Percentiles rank a stretch among this genome's conserved stretches.
phyloP scores from a whole-genome alignment of 2,888 invertebrate species.

The Phlogophora meticulosa region DNA sequence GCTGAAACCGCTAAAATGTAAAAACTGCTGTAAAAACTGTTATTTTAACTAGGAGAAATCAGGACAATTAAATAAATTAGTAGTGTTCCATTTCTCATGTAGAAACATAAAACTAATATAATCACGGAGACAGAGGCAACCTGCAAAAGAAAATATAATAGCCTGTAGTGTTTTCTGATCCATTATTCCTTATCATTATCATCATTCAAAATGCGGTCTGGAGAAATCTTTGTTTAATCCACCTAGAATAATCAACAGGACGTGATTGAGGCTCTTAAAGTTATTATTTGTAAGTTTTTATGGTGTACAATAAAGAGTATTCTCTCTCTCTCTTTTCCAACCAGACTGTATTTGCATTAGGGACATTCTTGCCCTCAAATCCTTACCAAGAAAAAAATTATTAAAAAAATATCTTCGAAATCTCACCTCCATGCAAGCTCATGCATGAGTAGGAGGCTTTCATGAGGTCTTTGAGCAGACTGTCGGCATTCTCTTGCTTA shows the following conservation, averaged over 20 bases:
- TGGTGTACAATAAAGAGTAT: too few species aligned
- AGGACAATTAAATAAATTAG: conserved; percentile 42
- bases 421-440: conserved; percentile 97
- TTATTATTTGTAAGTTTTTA: too few species aligned
- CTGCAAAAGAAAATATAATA: conserved; percentile 76
- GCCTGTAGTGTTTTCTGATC: conserved; percentile 68
- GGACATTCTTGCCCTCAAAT: too few species aligned
- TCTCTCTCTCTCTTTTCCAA: too few species aligned
- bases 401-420: conserved; percentile 1
- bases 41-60: conserved; percentile 32
- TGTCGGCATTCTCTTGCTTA: conserved; percentile 99
- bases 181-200: conserved; percentile 1
- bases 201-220: too few species aligned
- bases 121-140: conserved; percentile 70
- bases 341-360: neutral
- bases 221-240: too few species aligned
- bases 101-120: conserved; percentile 46
- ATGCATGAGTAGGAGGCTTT: conserved; percentile 99
- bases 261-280: too few species aligned
- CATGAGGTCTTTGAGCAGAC: conserved; percentile 97
- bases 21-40: neutral
- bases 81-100: conserved; percentile 47
- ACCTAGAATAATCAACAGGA: too few species aligned
- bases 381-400: neutral
- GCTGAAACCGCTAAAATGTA: conserved; percentile 3